phyloP scores from a whole-genome alignment of 92 coral and sea anemone species.

The Metridium senile region DNA sequence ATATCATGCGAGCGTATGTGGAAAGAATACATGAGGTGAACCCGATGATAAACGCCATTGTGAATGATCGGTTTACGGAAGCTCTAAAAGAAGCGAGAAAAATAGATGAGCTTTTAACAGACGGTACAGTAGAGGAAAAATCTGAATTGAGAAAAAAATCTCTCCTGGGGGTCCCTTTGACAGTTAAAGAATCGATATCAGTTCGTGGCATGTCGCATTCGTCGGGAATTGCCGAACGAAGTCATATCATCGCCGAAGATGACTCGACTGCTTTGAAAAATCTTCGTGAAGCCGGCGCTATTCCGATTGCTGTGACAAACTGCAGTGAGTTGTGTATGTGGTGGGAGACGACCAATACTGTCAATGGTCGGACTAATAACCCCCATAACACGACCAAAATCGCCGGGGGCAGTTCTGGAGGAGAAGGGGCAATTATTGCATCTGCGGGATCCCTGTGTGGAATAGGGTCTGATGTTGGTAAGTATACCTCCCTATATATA shows the following conservation, averaged over 20 bases:
- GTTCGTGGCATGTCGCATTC: conserved; percentile 67
- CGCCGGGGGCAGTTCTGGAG: conserved; percentile 87
- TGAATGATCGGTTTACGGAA: conserved; percentile 66
- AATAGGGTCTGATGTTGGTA: conserved; percentile 85
- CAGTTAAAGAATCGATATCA: conserved; percentile 79
- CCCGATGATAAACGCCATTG: conserved; percentile 70
- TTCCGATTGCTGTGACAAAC: conserved; percentile 83
- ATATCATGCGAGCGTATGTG: conserved; percentile 47
- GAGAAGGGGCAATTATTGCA: conserved; percentile 81
- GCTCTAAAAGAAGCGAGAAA: conserved; percentile 69
- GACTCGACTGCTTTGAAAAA: conserved; percentile 67
- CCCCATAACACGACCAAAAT: conserved; percentile 73
- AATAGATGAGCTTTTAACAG: conserved; percentile 56
- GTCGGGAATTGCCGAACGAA: conserved; percentile 77
- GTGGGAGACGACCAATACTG: conserved; percentile 84
- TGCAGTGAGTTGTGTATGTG: conserved; percentile 92
- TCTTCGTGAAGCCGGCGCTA: conserved; percentile 75
- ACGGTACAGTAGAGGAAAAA: conserved; percentile 40
- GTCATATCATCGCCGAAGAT: conserved; percentile 50
- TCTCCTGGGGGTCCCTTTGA: conserved; percentile 77
- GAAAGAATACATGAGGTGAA: conserved; percentile 71
- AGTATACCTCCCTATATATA: too few species aligned
- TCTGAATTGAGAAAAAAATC: conserved; percentile 44
- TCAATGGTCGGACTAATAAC: conserved; percentile 80
- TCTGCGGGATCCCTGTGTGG: conserved; percentile 88